A percentile compares a stretch with the other conserved stretches of the same genome.
These are phyloP conservation scores for Eufriesea mexicana DNA, from an alignment of 1,140 invertebrate genomes.

Conservation along the genomic window DNA sequence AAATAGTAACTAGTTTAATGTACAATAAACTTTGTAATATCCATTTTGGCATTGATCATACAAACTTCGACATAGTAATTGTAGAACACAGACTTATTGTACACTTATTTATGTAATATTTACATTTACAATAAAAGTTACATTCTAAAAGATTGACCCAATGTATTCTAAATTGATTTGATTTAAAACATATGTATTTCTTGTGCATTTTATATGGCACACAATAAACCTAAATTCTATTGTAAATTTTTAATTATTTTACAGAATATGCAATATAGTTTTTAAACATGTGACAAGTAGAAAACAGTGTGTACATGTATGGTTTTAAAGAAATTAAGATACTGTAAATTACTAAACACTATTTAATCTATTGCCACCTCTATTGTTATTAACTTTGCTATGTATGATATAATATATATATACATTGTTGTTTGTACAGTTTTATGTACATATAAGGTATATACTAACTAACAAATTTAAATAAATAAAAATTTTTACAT, in stretches of 20 bases:
- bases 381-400: constrained; percentile 20
- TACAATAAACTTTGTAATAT: constrained; percentile 52
- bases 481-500: not conserved
- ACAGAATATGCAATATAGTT: constrained; percentile 8
- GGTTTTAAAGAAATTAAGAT: constrained; percentile 6
- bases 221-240: constrained; percentile 9
- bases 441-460: constrained; percentile 61
- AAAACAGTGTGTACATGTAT: not conserved
- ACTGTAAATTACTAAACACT: not conserved
- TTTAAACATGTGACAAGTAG: not conserved
- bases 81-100: constrained; percentile 45
- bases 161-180: constrained; percentile 20
- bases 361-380: constrained; percentile 7
- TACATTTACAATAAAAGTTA: constrained; percentile 44
- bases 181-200: constrained; percentile 36
- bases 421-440: constrained; percentile 45
- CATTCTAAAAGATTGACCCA: constrained; percentile 24
- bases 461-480: constrained; percentile 37
- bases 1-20: constrained; percentile 58
- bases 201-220: constrained; percentile 49
- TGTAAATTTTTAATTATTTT: not conserved
- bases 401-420: constrained; percentile 33
- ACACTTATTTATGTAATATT: constrained; percentile 50
- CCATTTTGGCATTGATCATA: constrained; percentile 55
- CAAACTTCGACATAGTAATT: constrained; percentile 40